A percentile compares a stretch with the other conserved stretches of the same genome.
Evolutionary conservation across 2,888 invertebrate genomes (phyloP).

Genomic region (Neoscelio sp.): DNA sequence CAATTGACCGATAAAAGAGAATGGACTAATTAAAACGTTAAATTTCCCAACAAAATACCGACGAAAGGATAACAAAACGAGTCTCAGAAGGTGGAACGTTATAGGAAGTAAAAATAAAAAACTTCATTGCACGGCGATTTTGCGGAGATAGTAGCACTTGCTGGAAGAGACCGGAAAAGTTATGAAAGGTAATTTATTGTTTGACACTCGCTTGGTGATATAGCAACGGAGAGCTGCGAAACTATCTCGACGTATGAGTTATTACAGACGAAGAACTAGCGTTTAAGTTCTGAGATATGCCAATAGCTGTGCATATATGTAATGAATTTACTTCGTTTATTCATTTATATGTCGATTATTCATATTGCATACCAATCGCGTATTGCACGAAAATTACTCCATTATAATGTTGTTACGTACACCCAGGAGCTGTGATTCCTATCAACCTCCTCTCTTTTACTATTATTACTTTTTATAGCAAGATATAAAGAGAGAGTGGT

Average conservation of each 20-base stretch:
- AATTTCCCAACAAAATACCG: slow-evolving; percentile 14
- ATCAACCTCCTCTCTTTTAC: too few relatives aligned
- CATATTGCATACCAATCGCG: too few relatives aligned
- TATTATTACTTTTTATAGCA: too few relatives aligned
- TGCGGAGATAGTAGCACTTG: slow-evolving; percentile 61
- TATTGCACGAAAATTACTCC: too few relatives aligned
- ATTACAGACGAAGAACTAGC: slow-evolving; percentile 53
- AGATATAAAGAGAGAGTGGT: too few relatives aligned
- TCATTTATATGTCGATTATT: slow-evolving; percentile 35
- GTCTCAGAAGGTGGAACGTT: slow-evolving; percentile 32
- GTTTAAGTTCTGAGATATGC: slow-evolving; percentile 63
- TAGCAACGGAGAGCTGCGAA: slow-evolving; percentile 57
- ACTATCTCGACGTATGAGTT: slow-evolving; percentile 66
- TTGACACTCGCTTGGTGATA: slow-evolving; percentile 64
- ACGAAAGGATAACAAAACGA: slow-evolving; percentile 36
- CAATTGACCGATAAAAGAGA: slow-evolving; percentile 8
- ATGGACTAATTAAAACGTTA: slow-evolving; percentile 46
- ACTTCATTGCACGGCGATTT: slow-evolving; percentile 64
- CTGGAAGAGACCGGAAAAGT: slow-evolving; percentile 66
- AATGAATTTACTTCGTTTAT: slow-evolving; percentile 40
- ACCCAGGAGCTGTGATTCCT: too few relatives aligned
- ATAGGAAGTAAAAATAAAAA: slow-evolving; percentile 10
- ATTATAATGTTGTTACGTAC: slow-evolving; percentile 1
- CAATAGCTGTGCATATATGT: slow-evolving; percentile 52
- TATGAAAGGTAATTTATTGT: slow-evolving; percentile 69